phyloP scores from a whole-genome alignment of 2,113 vertebrate genomes.

The Chaetura pelagica region DNA sequence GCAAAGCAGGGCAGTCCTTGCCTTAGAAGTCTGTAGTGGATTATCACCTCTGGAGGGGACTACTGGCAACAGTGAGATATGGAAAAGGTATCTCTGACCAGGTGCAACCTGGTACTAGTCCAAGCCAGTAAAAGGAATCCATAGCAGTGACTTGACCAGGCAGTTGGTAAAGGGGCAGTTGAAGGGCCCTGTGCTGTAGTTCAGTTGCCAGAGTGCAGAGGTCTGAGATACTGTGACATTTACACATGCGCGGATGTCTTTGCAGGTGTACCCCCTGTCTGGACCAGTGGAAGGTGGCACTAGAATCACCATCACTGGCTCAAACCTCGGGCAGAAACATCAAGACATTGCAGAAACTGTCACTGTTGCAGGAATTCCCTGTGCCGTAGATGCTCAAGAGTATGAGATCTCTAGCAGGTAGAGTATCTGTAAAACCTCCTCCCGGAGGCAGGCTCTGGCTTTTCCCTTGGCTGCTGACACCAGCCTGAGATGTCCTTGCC shows the following conservation, averaged over 20 bases:
- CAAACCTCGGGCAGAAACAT: conserved; percentile 94
- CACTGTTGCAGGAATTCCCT: conserved; percentile 87
- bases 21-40: not conserved
- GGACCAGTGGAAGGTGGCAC: conserved; percentile 92
- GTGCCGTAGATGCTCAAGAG: conserved; percentile 82
- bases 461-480: conserved; percentile 31
- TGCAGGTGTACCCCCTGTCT: conserved; percentile 91
- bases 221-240: conserved; percentile 11
- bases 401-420: conserved; percentile 97
- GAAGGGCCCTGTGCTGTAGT: conserved; percentile 1
- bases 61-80: not conserved
- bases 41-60: not conserved
- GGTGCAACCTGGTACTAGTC: not conserved
- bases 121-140: not conserved
- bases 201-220: conserved; percentile 13
- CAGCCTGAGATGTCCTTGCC: conserved; percentile 41
- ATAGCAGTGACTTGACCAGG: not conserved
- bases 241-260: conserved; percentile 37
- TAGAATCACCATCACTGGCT: conserved; percentile 90
- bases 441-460: conserved; percentile 24
- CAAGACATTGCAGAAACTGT: conserved; percentile 90
- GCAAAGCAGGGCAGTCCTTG: not conserved
- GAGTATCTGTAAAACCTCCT: conserved; percentile 63
- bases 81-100: not conserved
- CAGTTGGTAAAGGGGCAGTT: not conserved